Evolutionary conservation across 1,140 invertebrate species (phyloP), one percentile per base, ranked within the genome.

Genomic region (Heliothis virescens): DNA sequence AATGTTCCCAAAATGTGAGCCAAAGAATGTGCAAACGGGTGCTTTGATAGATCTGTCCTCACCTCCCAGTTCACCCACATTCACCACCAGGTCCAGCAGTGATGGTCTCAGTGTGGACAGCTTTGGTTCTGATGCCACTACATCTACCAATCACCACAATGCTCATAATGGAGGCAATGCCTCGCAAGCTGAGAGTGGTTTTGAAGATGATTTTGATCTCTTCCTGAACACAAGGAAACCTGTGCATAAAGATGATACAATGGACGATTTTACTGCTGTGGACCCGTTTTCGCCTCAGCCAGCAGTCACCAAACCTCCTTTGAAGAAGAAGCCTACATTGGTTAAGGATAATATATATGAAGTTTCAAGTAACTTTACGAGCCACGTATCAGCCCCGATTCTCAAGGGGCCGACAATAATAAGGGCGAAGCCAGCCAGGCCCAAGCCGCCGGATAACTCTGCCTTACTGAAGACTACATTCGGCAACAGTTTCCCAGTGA

Each of bases 171-270:
- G 96, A 81, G 96, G 96, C n/a, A 97, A 96, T 85, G 96, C 96
- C 9, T 97, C 96, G n/a, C 96, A 96, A 86, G 96, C 96, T 65
- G 97, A 97, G 89, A 97, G 97, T 94, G 97, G 96, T 29, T 97
- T 97, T 85, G 97, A 97, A 89, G 97, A 97, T 92, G 97, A 97
- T 87, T 97, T 97, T 89, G 96, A 97, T 85, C 95, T 96, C 18
- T 96, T 95, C 52, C 89, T 95, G 5, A 87, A 92, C 72, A 91
- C 93, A 15, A 95, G 92, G 71, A 95, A 95, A 84, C 90, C 92
- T 0, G 80, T 94, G 3, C 90, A 87, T 83, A 95, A 95, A 62
- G 95, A 95, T 69, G 95, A 95, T 59, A 92, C 94, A 15, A 86
- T 95, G 1, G 95, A 96, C 84, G 94, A 92, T 84, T 93, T 94